A percentile compares a stretch with the other conserved stretches of the same genome.
Evolutionary conservation across 2,797 vertebrate genomes (phyloP).

Genomic region (Tinamus major): DNA sequence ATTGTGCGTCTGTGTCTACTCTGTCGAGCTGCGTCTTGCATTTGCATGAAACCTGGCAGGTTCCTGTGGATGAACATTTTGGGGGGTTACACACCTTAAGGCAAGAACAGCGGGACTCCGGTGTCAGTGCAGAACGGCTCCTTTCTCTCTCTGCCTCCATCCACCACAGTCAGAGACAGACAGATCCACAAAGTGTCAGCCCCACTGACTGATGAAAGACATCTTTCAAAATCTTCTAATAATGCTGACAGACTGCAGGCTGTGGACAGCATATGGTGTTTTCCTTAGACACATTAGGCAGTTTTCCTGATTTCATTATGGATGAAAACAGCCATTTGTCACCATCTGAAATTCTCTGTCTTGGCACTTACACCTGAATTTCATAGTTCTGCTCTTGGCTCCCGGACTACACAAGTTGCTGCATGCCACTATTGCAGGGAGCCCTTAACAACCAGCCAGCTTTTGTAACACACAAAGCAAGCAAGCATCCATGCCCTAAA

Average conservation of each 20-base stretch:
- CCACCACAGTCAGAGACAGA: not conserved
- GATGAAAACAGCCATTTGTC: slow-evolving; percentile 28
- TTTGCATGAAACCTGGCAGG: slow-evolving; percentile 15
- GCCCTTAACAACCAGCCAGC: not conserved
- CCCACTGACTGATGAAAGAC: not conserved
- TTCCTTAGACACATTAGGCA: slow-evolving; percentile 43
- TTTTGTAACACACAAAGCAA: not conserved
- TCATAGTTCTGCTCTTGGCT: not conserved
- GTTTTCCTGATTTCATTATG: slow-evolving; percentile 28
- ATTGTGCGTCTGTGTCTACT: not conserved
- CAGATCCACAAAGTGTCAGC: not conserved
- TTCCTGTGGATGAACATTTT: not conserved
- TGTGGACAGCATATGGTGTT: not conserved
- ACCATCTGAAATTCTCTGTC: slow-evolving; percentile 14
- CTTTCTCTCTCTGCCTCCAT: not conserved
- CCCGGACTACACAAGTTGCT: not conserved
- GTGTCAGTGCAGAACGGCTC: not conserved
- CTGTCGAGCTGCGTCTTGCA: not conserved
- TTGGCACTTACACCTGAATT: slow-evolving; percentile 12
- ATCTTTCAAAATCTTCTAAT: not conserved
- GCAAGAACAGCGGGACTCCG: not conserved
- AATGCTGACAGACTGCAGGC: not conserved
- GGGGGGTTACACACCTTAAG: not conserved
- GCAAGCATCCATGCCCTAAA: not conserved
- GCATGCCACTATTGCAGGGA: not conserved